Evolutionary conservation across 1,140 invertebrate genomes (phyloP), one percentile per base, ranked within the genome.

Genomic region (Drosophila triauraria): DNA sequence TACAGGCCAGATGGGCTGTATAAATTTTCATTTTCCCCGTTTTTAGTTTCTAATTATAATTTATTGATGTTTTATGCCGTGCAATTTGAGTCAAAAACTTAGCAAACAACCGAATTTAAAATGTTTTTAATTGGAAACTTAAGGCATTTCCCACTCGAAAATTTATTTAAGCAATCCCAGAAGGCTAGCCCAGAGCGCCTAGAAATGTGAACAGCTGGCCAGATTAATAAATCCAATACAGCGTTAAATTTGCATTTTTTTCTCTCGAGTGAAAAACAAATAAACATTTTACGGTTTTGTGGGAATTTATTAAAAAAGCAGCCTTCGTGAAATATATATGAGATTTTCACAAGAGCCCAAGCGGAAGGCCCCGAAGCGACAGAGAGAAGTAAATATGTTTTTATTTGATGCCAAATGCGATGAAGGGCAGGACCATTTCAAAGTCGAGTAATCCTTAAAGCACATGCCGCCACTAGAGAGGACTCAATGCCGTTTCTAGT

Each of bases 41-140:
- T 56, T 46, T 77, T 77, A 57, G 69, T 75, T 75, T 47, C 42
- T 75, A 75, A 75, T 77, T 43, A 58, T 43, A 60, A 58, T 51
- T 51, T 67, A 64, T 65, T 51, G 35, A 53, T 75, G 59, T 17
- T 48, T 44, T 50, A 38, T 23, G 50, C 32, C 32, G 4, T 71
- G 15, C n/a, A 42, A 13, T 44, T 44, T 40, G 15, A 43, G 9
- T 10, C 30, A n/a, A 10, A 23, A 46, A 42, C 17, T 12, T 51
- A 32, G 10, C n/a, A 50, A 44, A 56, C 20, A 35, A 15, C 2
- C 0, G 53, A 40, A 40, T 56, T 56, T 35, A 10, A 35, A 35
- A 35, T 1, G 53, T 25, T 56, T 54, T 56, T 56, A 56, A 40
- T 40, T 40, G 6, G 20, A 56, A 25, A 15, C 32, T 35, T 10